A percentile compares a stretch with the other conserved stretches of the same genome.
phyloP scores from a whole-genome alignment of 2,113 vertebrate species.

The Ammospiza nelsoni region DNA sequence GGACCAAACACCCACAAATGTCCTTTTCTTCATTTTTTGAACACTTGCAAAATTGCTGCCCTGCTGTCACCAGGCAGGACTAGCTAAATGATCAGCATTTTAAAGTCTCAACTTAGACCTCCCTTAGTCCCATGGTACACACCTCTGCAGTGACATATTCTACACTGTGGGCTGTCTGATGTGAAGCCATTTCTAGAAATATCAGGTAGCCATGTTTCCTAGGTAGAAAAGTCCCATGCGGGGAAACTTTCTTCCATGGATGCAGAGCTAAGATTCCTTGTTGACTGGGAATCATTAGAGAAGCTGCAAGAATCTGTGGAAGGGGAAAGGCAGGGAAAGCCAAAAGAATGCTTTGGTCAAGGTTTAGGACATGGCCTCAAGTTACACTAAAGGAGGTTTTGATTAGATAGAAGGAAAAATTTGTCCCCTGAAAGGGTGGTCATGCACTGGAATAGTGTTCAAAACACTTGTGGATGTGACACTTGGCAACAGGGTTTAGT shows the following conservation, averaged over 20 bases:
- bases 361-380: background rate
- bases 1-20: background rate
- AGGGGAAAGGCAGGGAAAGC: background rate
- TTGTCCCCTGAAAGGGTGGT: background rate
- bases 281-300: background rate
- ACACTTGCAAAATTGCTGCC: background rate
- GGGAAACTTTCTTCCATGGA: background rate
- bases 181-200: background rate
- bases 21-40: background rate
- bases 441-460: background rate
- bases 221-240: background rate
- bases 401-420: background rate
- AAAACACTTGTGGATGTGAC: background rate
- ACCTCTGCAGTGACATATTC: background rate
- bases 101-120: background rate
- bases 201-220: background rate
- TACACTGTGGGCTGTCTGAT: accelerated
- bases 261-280: background rate
- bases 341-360: background rate
- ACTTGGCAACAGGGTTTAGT: background rate
- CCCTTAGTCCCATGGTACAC: background rate
- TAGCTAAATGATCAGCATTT: background rate
- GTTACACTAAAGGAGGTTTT: background rate
- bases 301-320: background rate
- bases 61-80: background rate